phyloP scores from a whole-genome alignment of 2,888 invertebrate species.

The Nasonia oneida region DNA sequence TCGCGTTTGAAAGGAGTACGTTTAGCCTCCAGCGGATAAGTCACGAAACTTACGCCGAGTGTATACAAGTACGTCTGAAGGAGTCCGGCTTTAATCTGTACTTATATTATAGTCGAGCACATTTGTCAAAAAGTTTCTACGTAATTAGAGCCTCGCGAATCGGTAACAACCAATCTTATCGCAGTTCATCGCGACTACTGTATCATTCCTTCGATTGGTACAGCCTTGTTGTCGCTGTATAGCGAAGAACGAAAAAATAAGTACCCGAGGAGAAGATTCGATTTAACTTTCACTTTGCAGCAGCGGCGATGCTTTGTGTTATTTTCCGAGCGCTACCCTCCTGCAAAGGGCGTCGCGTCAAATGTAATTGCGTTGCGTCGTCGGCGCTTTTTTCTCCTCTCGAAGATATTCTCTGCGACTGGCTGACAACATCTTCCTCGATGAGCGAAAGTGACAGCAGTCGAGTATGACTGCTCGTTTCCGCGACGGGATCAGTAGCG shows the following conservation, averaged over 20 bases:
- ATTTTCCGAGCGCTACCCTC: not conserved
- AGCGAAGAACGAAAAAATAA: not conserved
- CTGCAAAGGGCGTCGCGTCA: not conserved
- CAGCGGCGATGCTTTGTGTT: constrained; percentile 4
- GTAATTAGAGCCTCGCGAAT: no score
- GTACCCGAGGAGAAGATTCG: not conserved
- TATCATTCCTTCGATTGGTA: not conserved
- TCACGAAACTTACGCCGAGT: no score
- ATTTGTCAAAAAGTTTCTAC: no score
- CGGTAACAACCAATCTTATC: no score
- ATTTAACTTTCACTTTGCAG: constrained; percentile 2
- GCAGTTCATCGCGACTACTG: no score
- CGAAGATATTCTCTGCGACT: not conserved
- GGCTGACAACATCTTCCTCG: not conserved
- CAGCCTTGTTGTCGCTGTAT: not conserved
- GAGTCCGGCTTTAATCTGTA: not conserved
- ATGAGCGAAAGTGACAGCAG: not conserved
- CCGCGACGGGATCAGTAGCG: not conserved
- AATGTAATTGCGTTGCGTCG: constrained; percentile 25
- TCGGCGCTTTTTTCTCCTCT: not conserved
- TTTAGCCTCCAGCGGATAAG: no score
- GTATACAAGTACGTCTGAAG: not conserved
- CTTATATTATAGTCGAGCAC: not conserved
- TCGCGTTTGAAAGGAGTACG: not conserved
- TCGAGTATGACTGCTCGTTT: not conserved